Percentiles rank a stretch among this genome's conserved stretches.
These are phyloP conservation scores for Acridotheres tristis DNA, from an alignment of 2,797 vertebrate genomes.

Conservation along the genomic window DNA sequence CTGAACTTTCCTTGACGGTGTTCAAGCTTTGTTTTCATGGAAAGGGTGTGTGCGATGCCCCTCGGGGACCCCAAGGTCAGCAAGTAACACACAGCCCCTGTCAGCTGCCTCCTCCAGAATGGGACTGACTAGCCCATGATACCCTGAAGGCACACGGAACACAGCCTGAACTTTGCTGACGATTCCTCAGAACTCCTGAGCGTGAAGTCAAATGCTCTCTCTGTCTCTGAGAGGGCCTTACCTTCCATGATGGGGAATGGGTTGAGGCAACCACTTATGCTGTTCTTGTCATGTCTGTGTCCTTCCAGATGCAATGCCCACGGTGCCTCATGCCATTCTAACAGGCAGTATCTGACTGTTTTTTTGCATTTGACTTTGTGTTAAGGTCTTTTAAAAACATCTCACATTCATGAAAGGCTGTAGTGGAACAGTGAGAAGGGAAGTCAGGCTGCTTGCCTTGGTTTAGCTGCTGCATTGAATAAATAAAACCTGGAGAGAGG, in stretches of 20 bases:
- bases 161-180: neutral
- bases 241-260: neutral
- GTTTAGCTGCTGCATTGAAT: neutral
- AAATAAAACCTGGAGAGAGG: neutral
- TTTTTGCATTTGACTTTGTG: neutral
- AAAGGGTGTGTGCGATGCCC: neutral
- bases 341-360: neutral
- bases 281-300: neutral
- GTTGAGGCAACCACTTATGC: neutral
- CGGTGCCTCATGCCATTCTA: neutral
- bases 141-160: neutral
- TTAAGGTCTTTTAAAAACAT: neutral
- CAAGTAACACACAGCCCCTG: neutral
- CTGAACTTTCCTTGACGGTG: neutral
- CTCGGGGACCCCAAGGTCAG: accelerated
- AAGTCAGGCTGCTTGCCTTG: neutral
- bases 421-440: neutral
- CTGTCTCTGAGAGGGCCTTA: neutral
- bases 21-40: neutral
- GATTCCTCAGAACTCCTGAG: neutral
- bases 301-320: neutral
- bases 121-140: neutral
- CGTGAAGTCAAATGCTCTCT: accelerated
- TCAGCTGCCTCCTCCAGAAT: neutral
- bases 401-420: neutral